phyloP scores from a whole-genome alignment of 2,888 invertebrate species.

The Dione vanillae region DNA sequence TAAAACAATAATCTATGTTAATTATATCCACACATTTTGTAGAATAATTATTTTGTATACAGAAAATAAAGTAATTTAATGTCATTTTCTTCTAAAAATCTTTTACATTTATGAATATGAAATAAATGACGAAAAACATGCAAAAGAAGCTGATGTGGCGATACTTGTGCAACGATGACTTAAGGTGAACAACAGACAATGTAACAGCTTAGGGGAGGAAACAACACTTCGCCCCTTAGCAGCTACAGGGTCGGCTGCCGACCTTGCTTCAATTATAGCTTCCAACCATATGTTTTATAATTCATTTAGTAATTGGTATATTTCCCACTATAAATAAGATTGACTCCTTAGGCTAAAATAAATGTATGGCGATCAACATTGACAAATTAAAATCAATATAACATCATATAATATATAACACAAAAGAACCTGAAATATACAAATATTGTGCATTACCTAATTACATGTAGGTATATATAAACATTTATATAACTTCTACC shows the following conservation, averaged over 20 bases:
- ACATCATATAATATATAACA: constrained; percentile 1
- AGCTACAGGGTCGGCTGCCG: constrained; percentile 79
- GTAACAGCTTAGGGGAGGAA: constrained; percentile 75
- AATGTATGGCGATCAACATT: constrained; percentile 28
- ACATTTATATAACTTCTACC: not conserved
- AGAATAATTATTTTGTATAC: not conserved
- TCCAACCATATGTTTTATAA: constrained; percentile 1
- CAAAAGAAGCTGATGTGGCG: constrained; percentile 44
- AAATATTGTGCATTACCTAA: not conserved
- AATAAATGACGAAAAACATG: constrained; percentile 30
- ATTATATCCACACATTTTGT: not conserved
- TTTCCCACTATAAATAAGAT: not conserved
- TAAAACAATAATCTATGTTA: not conserved
- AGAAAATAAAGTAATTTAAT: constrained; percentile 4
- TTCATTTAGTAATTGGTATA: constrained; percentile 1
- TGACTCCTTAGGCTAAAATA: constrained; percentile 28
- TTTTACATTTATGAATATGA: not conserved
- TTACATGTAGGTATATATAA: not conserved
- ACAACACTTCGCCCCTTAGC: constrained; percentile 76
- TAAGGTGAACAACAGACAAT: constrained; percentile 64
- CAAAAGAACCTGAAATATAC: not conserved
- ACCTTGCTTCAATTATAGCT: constrained; percentile 46
- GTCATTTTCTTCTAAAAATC: not conserved
- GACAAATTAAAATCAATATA: constrained; percentile 27
- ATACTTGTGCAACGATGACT: constrained; percentile 46